Conservation (phyloP, 2,797 vertebrate species). For the Tolypeutes matacus region DNA sequence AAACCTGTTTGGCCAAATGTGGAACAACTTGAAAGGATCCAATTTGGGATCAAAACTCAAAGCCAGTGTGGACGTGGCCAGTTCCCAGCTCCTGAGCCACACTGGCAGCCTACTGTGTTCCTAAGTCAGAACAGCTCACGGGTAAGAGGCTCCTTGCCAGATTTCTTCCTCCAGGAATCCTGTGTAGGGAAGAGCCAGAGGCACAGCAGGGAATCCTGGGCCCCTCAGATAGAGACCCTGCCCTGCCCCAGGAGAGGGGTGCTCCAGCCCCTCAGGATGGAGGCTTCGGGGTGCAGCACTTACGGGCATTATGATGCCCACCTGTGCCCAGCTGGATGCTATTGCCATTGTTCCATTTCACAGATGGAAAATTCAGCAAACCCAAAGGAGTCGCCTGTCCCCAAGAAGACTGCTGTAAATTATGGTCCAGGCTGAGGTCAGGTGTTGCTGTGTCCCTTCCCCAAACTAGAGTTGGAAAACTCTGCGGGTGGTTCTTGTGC, state of each 20-base stretch:
- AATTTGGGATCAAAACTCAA: slow-evolving; percentile 61
- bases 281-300: too few species aligned
- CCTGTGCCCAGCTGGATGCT: background rate
- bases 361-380: background rate
- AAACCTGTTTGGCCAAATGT: slow-evolving; percentile 57
- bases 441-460: background rate
- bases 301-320: fast-evolving
- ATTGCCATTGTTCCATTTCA: background rate
- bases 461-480: background rate
- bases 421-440: too few species aligned
- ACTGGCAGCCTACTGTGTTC: slow-evolving; percentile 9
- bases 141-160: background rate
- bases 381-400: background rate
- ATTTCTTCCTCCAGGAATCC: background rate
- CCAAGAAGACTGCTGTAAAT: background rate
- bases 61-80: slow-evolving; percentile 18
- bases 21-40: slow-evolving; percentile 69
- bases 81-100: background rate
- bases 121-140: background rate
- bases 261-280: background rate
- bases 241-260: background rate
- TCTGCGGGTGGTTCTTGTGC: too few species aligned
- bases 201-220: background rate
- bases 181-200: background rate
- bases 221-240: background rate